Percentiles rank a stretch among this genome's conserved stretches.
phyloP scores from a whole-genome alignment of 2,797 vertebrate species.

The Oryzias sinensis region DNA sequence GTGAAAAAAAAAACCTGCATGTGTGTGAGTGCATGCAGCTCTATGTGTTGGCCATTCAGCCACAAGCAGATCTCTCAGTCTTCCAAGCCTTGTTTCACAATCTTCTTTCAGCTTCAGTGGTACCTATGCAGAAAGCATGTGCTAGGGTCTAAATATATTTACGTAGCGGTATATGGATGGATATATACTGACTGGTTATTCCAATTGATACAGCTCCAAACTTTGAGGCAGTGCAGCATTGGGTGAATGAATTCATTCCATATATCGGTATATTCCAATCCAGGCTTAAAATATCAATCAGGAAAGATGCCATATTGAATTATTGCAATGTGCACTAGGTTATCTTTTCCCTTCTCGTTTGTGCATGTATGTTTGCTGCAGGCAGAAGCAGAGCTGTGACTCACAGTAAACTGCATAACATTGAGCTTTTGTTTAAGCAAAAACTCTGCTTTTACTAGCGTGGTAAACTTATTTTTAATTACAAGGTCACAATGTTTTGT shows the following conservation, averaged over 20 bases:
- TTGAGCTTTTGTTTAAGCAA: constrained; percentile 36
- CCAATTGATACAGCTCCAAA: too few species aligned
- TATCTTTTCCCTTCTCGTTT: constrained; percentile 38
- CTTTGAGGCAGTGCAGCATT: too few species aligned
- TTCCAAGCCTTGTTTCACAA: constrained; percentile 60
- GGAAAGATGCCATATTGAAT: too few species aligned
- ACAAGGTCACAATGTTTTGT: constrained; percentile 48
- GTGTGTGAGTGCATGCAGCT: constrained; percentile 23
- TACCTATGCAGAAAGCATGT: constrained; percentile 63
- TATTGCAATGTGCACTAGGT: constrained; percentile 16
- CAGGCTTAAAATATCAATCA: too few species aligned
- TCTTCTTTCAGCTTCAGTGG: constrained; percentile 61
- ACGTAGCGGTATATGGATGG: too few species aligned
- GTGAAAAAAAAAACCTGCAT: constrained; percentile 11
- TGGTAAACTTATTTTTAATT: constrained; percentile 50
- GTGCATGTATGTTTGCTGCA: constrained; percentile 38
- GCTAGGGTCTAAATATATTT: constrained; percentile 44
- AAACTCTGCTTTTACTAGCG: constrained; percentile 30
- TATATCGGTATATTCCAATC: too few species aligned
- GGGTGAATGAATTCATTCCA: too few species aligned
- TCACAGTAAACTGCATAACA: constrained; percentile 40
- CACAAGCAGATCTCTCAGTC: constrained; percentile 54
- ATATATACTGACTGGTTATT: too few species aligned
- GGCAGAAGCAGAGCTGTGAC: constrained; percentile 53
- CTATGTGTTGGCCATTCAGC: constrained; percentile 45